Evolutionary conservation across 2,888 invertebrate species (phyloP), one percentile per base, ranked within the genome.

Genomic region (Tipula confusa): DNA sequence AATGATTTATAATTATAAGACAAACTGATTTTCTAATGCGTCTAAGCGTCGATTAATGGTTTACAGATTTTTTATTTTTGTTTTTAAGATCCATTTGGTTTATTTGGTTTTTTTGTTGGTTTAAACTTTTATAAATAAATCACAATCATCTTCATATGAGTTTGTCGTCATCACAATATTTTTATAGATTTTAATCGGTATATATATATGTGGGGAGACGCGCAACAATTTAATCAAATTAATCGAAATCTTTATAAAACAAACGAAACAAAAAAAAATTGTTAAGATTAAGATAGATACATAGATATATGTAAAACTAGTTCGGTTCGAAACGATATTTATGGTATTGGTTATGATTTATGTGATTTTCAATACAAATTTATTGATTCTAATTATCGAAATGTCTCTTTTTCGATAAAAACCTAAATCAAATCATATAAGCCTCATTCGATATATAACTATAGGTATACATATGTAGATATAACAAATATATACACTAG

Each of bases 151-250:
- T 64, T 24, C 64, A 64, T 64, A 64, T 64, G 64, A 64, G 64
- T 64, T 64, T 64, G 64, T 64, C 64, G 64, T 64, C 64, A 64
- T 64, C 64, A 64, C 64, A 64, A 64, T 64, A 64, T 64, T 64
- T 64, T 64, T 64, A 64, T 64, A 64, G 64, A 64, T 64, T 64
- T 64, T 64, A 64, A 64, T 64, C 64, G 64, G 64, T 64, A 64
- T 64, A 9, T 24, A 24, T 24, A 64, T 24, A 24, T n/a, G 64
- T 64, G 64, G 24, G 64, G 64, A 64, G 64, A 64, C 64, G 64
- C 64, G 64, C 64, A 24, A 64, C 64, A 64, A 64, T 64, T 64
- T 64, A 64, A 64, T 64, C 64, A 64, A 64, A 64, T 64, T 64
- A 64, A 64, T 64, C 64, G 64, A 64, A 9, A 64, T 24, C 64